These are phyloP conservation scores for Girardinus metallicus DNA, from an alignment of 2,797 vertebrate species.

Conservation along the genomic window DNA sequence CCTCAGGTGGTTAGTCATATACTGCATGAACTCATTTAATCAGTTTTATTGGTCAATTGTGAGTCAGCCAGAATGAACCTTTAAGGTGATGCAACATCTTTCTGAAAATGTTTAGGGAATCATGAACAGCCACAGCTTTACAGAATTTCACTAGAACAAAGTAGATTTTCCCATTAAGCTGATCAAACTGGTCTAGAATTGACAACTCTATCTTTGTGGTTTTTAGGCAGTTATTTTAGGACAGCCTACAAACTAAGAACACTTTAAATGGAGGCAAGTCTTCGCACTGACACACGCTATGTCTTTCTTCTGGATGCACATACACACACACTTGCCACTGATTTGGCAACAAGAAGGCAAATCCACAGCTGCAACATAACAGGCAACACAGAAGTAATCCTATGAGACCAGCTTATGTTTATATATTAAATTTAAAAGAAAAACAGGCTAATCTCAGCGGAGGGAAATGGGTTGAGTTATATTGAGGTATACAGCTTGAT, in stretches of 20 bases:
- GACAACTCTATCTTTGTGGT: constrained; percentile 14
- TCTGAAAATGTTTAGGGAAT: background rate
- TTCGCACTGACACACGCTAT: background rate
- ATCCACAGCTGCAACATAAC: background rate
- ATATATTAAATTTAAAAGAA: background rate
- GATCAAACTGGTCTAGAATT: background rate
- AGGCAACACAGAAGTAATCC: constrained; percentile 1
- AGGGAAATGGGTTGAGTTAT: background rate
- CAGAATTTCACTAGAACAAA: background rate
- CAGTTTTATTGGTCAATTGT: background rate
- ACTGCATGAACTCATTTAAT: too few species aligned
- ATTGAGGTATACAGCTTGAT: background rate
- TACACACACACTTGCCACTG: background rate
- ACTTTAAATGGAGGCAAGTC: constrained; percentile 9
- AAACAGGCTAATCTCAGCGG: background rate
- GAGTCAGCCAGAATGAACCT: background rate
- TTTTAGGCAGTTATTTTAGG: constrained; percentile 28
- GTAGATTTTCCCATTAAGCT: background rate
- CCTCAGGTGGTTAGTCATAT: background rate
- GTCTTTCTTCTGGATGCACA: constrained; percentile 13
- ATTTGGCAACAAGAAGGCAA: constrained; percentile 1
- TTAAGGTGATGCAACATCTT: background rate
- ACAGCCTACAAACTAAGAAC: constrained; percentile 27
- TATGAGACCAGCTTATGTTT: constrained; percentile 13
- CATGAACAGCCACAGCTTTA: background rate